These are phyloP conservation scores for Sinella curviseta DNA, from an alignment of 1,140 invertebrate genomes.

Conservation along the genomic window DNA sequence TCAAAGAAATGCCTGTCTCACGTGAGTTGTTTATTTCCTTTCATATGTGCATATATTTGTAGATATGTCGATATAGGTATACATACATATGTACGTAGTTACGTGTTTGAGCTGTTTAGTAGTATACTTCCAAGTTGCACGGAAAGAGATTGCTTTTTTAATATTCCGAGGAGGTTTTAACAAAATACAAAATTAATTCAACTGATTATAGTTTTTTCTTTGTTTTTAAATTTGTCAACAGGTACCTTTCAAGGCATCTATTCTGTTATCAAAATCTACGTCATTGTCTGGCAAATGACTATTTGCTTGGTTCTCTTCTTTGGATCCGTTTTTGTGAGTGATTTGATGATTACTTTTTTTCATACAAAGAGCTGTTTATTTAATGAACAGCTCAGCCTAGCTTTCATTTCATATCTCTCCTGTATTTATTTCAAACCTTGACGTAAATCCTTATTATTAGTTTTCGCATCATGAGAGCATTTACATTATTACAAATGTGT, in stretches of 20 bases:
- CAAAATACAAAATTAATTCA: no score
- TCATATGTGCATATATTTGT: no score
- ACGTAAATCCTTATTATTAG: no score
- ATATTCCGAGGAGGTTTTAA: conserved; percentile 19
- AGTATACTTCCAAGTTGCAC: no score
- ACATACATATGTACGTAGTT: no score
- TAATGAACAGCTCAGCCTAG: no score
- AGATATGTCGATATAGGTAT: no score
- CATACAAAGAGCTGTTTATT: no score
- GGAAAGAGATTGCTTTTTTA: neutral
- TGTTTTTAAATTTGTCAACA: conserved; percentile 18
- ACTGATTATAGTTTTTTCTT: neutral
- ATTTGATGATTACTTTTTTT: neutral
- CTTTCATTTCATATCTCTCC: neutral
- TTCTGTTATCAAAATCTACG: conserved; percentile 30
- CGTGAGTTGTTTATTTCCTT: conserved; percentile 1
- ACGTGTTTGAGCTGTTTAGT: no score
- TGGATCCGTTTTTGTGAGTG: conserved; percentile 34
- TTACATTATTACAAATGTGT: no score
- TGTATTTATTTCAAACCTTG: no score
- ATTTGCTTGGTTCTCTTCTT: conserved; percentile 29
- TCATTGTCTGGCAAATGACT: conserved; percentile 25
- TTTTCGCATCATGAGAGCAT: no score
- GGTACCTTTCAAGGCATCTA: conserved; percentile 22
- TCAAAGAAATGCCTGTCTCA: conserved; percentile 1